A percentile compares a stretch with the other conserved stretches of the same genome.
phyloP scores from a whole-genome alignment of 2,888 invertebrate genomes.

The Clunio marinus region DNA sequence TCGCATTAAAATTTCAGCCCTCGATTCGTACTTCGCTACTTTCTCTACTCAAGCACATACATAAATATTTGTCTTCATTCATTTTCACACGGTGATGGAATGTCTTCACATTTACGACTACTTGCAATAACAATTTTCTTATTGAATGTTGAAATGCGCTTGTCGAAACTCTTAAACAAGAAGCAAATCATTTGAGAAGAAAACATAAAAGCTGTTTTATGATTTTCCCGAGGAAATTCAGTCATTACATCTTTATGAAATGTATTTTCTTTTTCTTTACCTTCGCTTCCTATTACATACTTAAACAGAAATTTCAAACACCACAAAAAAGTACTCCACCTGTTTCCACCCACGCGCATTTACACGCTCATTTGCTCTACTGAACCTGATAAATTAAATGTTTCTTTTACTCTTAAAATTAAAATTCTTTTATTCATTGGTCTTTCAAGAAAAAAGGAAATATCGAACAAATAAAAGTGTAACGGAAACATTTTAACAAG shows the following conservation, averaged over 20 bases:
- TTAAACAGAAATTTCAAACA: background rate
- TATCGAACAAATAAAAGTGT: background rate
- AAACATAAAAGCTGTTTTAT: conserved; percentile 3
- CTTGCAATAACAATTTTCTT: conserved; percentile 24
- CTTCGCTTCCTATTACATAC: too few species aligned
- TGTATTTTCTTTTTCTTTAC: too few species aligned
- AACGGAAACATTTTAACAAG: conserved; percentile 16
- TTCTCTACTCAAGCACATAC: background rate
- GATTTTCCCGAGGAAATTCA: conserved; percentile 5
- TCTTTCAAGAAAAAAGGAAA: background rate
- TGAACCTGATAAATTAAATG: background rate
- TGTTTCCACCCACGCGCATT: conserved; percentile 11
- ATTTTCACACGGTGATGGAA: conserved; percentile 11
- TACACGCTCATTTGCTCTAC: background rate
- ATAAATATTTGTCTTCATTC: background rate
- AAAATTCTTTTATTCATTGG: conserved; percentile 4
- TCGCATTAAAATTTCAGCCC: background rate
- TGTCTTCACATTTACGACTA: background rate
- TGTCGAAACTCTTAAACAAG: background rate
- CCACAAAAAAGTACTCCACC: background rate
- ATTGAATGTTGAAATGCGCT: conserved; percentile 17
- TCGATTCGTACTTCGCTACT: background rate
- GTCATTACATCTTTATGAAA: conserved; percentile 19
- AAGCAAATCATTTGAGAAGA: background rate
- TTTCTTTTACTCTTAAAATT: background rate